Base-by-base conservation (phyloP, 2,888 invertebrate species). In the Agriopis aurantiaria region DNA sequence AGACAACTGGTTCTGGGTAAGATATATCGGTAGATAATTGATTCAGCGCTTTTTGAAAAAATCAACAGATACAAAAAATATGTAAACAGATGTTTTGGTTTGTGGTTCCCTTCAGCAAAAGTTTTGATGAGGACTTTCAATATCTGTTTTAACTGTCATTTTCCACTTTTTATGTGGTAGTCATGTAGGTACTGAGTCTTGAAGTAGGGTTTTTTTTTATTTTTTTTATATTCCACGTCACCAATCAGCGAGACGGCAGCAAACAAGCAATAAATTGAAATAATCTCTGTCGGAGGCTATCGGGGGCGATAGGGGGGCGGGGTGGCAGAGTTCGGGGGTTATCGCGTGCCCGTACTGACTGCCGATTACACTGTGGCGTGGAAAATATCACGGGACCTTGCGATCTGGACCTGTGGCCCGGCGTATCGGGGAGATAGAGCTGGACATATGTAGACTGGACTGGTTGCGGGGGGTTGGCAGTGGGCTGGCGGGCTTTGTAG, bases 231-330 rank as follows among this genome's bases (percentile, higher is more conserved):
- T 45, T n/a, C 67, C 68, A 72, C 75, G 75, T 69, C 70, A 71
- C 64, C 51, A 52, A 49, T 64, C 48, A 62, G 6, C 61, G 53
- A 66, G 78, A 73, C 72, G 68, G 63, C 61, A 68, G 75, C 77
- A 75, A 77, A 76, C 71, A 75, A 71, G 60, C 77, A 78, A 85
- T 87, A 85, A 85, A 86, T 85, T 82, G 84, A 82, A 79, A 80
- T 81, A 81, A 33, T 81, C 76, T 75, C 69, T 14, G 33, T 49
- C 8, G 40, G 72, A 53, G 80, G 82, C 45, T 82, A 85, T 86
- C 86, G 43, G 3, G 33, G 59, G 52, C 72, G 62, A 65, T 68
- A 59, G 46, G 56, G 69, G 69, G 58, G 52, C 55, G 49, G n/a
- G 58, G 40, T 11, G 49, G 2, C 8, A 62, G 66, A 63, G 77